A percentile compares a stretch with the other conserved stretches of the same genome.
These are phyloP conservation scores for Anabas testudineus DNA, from an alignment of 2,797 vertebrate genomes.

Conservation along the genomic window DNA sequence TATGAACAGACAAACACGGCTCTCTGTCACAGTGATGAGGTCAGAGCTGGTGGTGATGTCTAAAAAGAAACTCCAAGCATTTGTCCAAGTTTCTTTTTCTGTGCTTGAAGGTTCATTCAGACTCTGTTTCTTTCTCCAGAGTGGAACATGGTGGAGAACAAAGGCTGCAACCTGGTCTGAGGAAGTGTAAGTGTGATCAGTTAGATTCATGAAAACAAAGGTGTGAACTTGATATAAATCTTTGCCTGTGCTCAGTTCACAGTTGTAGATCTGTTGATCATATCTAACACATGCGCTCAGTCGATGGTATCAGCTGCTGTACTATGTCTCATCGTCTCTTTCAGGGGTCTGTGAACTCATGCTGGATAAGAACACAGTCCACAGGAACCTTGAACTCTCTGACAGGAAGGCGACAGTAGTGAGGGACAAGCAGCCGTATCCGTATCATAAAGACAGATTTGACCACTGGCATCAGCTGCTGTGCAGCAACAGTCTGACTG, in stretches of 20 bases:
- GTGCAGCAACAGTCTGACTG: not conserved
- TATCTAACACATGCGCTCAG: too few species aligned
- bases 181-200: conserved; percentile 18
- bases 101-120: not conserved
- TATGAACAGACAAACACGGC: not conserved
- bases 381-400: not conserved
- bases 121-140: conserved; percentile 7
- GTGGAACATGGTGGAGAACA: not conserved
- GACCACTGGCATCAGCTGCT: conserved; percentile 3
- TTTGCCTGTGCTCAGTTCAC: too few species aligned
- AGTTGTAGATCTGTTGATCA: not conserved
- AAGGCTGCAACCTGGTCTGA: not conserved
- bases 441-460: conserved; percentile 3
- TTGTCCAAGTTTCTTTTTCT: too few species aligned
- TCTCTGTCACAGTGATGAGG: too few species aligned
- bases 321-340: not conserved
- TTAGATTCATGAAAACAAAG: not conserved
- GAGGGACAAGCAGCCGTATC: rapidly evolving
- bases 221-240: too few species aligned
- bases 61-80: too few species aligned
- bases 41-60: too few species aligned
- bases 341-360: conserved; percentile 4
- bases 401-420: rapidly evolving
- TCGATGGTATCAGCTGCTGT: too few species aligned
- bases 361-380: not conserved